Percentiles rank a stretch among this genome's conserved stretches.
Evolutionary conservation across 2,888 invertebrate species (phyloP).

Genomic region (Drosophila kanekoi): DNA sequence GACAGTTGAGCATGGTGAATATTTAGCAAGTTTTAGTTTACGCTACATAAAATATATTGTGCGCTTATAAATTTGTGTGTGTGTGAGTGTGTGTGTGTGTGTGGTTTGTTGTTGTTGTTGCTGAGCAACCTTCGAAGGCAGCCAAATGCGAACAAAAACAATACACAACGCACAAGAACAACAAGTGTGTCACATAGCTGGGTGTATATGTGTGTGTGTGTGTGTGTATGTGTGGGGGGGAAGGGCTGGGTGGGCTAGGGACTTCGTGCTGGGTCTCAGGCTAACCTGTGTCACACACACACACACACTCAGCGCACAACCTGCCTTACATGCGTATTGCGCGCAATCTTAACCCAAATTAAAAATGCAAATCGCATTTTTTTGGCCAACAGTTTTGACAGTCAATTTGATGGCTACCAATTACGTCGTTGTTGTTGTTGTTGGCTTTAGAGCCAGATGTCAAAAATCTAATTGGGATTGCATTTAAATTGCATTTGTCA

Average conservation of each 20-base stretch:
- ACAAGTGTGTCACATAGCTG: conserved; percentile 58
- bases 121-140: conserved; percentile 54
- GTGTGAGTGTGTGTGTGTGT: neutral
- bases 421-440: conserved; percentile 18
- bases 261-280: conserved; percentile 5
- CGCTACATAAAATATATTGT: conserved; percentile 67
- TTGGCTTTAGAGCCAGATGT: conserved; percentile 18
- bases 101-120: conserved; percentile 5
- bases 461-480: conserved; percentile 59
- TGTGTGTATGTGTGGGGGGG: neutral
- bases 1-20: conserved; percentile 65
- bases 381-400: conserved; percentile 55
- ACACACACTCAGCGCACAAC: neutral
- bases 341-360: conserved; percentile 52
- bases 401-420: conserved; percentile 58
- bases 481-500: conserved; percentile 52
- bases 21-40: conserved; percentile 64
- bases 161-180: conserved; percentile 44
- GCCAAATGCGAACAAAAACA: conserved; percentile 49
- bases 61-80: conserved; percentile 21
- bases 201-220: neutral
- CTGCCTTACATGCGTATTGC: neutral
- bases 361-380: conserved; percentile 66
- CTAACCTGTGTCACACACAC: conserved; percentile 16
- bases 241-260: neutral